Evolutionary conservation across 2,797 vertebrate genomes (phyloP).

Genomic region (Carduelis carduelis): DNA sequence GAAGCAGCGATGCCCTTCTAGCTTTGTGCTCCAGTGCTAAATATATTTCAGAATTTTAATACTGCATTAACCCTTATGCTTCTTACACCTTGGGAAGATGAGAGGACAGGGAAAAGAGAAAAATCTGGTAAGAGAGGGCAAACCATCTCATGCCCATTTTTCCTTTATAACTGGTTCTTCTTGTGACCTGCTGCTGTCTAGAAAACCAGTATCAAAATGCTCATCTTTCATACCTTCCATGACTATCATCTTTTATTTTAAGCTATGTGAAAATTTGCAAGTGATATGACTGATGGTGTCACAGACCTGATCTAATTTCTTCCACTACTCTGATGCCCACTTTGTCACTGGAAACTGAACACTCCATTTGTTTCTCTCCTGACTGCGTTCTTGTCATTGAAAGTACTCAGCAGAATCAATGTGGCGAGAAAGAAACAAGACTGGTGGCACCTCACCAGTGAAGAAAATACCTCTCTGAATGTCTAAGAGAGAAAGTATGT

Average conservation of each 20-base stretch:
- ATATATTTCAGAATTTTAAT: neutral
- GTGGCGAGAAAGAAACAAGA: neutral
- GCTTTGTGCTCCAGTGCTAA: neutral
- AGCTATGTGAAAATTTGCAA: neutral
- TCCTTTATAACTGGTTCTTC: neutral
- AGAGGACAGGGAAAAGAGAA: neutral
- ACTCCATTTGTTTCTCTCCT: neutral
- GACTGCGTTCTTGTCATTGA: neutral
- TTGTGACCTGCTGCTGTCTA: neutral
- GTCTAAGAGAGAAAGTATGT: neutral
- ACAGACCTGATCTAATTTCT: neutral
- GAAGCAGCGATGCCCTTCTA: neutral
- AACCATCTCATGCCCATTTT: neutral
- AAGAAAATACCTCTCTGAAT: neutral
- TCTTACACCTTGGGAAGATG: neutral
- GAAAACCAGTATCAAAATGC: neutral
- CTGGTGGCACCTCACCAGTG: neutral
- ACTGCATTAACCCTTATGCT: neutral
- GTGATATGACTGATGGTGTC: neutral
- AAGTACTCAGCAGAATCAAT: neutral
- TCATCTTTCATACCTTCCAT: neutral
- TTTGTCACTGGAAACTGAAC: neutral
- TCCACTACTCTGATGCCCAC: neutral
- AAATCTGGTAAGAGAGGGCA: neutral
- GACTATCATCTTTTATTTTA: neutral